A percentile compares a stretch with the other conserved stretches of the same genome.
Evolutionary conservation across 1,140 invertebrate species (phyloP).

Genomic region (Brachionus koreanus): DNA sequence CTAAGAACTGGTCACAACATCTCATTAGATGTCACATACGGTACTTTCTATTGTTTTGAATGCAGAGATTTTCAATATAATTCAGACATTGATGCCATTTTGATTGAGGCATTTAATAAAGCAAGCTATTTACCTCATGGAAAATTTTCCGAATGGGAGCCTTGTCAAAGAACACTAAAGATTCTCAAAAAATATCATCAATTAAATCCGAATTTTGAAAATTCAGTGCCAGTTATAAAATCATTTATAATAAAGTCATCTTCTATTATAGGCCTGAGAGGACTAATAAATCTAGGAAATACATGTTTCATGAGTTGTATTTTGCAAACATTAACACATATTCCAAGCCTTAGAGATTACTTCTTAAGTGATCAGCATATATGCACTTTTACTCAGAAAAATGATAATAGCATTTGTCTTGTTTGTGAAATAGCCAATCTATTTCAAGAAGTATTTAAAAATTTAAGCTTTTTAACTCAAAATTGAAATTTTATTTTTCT

Average conservation of each 20-base stretch:
- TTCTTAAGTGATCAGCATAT: conserved; percentile 83
- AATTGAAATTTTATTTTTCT: conserved; percentile 43
- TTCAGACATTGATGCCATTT: conserved; percentile 61
- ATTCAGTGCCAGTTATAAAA: not conserved
- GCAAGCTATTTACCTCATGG: conserved; percentile 57
- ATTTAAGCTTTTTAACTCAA: conserved; percentile 43
- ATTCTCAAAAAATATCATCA: conserved; percentile 22
- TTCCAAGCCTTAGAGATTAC: conserved; percentile 86
- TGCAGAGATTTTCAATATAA: conserved; percentile 91
- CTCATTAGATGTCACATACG: conserved; percentile 74
- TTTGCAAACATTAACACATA: conserved; percentile 89
- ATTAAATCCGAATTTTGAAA: not conserved
- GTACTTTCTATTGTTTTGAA: conserved; percentile 81
- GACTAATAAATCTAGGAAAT: conserved; percentile 91
- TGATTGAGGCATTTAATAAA: not conserved
- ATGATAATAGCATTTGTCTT: conserved; percentile 66
- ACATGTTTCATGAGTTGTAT: conserved; percentile 99
- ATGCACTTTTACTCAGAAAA: not conserved
- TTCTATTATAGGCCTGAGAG: conserved; percentile 67
- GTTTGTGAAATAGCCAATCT: conserved; percentile 80
- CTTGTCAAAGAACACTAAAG: conserved; percentile 60
- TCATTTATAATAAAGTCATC: not conserved
- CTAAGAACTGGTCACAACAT: not conserved
- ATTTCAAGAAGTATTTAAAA: conserved; percentile 53
- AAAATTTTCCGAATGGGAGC: conserved; percentile 74